Evolutionary conservation across 2,797 vertebrate genomes (phyloP).

Genomic region (Siniperca undulata): DNA sequence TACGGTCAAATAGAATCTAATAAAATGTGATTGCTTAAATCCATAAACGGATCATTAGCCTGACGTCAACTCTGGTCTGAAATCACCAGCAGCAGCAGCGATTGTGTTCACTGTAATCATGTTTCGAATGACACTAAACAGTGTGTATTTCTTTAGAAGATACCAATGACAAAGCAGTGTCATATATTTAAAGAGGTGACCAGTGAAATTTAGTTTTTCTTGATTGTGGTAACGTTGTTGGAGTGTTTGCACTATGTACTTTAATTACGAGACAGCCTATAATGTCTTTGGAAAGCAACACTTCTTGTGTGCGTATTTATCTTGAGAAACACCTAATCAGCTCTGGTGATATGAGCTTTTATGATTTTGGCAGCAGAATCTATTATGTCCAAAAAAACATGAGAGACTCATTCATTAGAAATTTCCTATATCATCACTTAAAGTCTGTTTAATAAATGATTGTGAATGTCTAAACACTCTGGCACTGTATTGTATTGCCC

Average conservation of each 20-base stretch:
- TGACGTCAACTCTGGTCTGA: conserved; percentile 19
- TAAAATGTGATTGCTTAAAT: conserved; percentile 7
- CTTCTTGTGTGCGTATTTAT: neutral
- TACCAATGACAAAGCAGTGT: neutral
- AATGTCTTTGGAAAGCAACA: neutral
- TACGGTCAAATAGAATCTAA: conserved; percentile 21
- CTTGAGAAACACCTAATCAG: neutral
- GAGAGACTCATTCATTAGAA: neutral
- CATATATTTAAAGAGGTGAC: neutral
- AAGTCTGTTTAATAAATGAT: neutral
- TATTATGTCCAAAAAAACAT: neutral
- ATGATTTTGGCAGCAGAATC: neutral
- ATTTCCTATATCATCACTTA: neutral
- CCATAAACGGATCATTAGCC: neutral
- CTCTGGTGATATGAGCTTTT: neutral
- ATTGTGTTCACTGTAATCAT: neutral
- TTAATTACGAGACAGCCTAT: neutral
- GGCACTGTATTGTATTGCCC: too few species aligned
- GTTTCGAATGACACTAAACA: neutral
- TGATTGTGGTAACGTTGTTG: neutral
- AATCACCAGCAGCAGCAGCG: conserved; percentile 1
- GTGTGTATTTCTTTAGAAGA: neutral
- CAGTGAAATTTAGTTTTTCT: neutral
- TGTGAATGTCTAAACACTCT: neutral
- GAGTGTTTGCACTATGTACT: neutral